Evolutionary conservation across 2,113 vertebrate genomes (phyloP).

Genomic region (Pelvicachromis taeniatus): DNA sequence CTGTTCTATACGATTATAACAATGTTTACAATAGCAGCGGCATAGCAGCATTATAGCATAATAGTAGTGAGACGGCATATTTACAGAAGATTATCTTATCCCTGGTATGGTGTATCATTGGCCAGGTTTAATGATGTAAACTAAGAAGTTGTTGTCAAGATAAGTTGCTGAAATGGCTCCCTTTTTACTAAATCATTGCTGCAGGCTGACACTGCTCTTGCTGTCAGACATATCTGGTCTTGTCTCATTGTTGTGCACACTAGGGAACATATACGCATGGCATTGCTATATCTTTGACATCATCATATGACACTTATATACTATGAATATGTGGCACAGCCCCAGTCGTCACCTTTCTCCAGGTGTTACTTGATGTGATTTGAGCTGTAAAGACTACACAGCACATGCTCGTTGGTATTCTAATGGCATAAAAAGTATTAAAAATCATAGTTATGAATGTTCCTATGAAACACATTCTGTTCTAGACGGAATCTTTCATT

Average conservation of each 20-base stretch:
- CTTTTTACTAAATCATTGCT: neutral
- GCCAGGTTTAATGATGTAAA: neutral
- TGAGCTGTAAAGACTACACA: neutral
- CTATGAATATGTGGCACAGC: neutral
- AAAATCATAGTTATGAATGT: neutral
- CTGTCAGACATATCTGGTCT: neutral
- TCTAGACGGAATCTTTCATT: neutral
- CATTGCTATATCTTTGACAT: neutral
- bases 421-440: neutral
- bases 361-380: neutral
- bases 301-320: neutral
- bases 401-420: neutral
- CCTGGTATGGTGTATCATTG: neutral
- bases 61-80: neutral
- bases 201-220: neutral
- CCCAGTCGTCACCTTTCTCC: neutral
- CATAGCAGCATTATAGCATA: neutral
- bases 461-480: neutral
- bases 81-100: neutral
- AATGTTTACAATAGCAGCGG: neutral
- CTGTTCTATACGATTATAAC: too few species aligned
- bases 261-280: neutral
- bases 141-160: neutral
- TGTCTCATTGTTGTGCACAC: neutral
- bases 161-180: neutral